Base-by-base conservation (phyloP, 2,113 vertebrate species). In the Nesospiza acunhae region DNA sequence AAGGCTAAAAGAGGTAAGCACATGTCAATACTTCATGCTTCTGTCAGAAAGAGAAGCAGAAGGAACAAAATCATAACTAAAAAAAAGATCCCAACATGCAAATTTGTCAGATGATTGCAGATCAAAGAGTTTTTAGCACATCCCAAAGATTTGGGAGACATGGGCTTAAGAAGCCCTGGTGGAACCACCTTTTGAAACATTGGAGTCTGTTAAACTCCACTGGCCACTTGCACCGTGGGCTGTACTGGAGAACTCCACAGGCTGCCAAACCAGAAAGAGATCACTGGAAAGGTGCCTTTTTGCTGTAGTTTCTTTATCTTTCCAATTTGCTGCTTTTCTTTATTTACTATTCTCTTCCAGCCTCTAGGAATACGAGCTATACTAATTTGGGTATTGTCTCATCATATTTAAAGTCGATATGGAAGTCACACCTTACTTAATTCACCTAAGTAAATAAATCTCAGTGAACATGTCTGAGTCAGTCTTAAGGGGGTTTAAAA, bases 191-290 rank as follows among this genome's bases (percentile, higher is more conserved):
- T 74, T 64, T 81, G 83, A 67, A 77, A 59, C 16, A 12, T 0
- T 84, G 63, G 22, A 30, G 33, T 87, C 53, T 47, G 11, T 28
- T 66, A 15, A 46, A 22, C 33, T 87, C 68, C 0, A 0, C 55
- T 64, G 47, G 23, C 14, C 64, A 1, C 30, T 82, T 79, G 20
- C 13, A 33, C 31, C 3, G 0, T 52, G 62, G 82, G 20, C 63
- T 58, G 1, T 7, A 4, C 13, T 42, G 46, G 15, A 0, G 0
- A 52, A 31, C 17, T 37, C 63, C 31, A 31, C 15, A 2, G n/a
- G 24, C 63, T 83, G 72, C 39, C 58, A 85, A 85, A 60, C 5
- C 46, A 83, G 16, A 44, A 53, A 31, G 85, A 62, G 14, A 42
- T 44, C 55, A 47, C 35, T 62, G 35, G 59, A 80, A 42, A 46